phyloP scores from a whole-genome alignment of 2,113 vertebrate species.

The Myocastor coypus region DNA sequence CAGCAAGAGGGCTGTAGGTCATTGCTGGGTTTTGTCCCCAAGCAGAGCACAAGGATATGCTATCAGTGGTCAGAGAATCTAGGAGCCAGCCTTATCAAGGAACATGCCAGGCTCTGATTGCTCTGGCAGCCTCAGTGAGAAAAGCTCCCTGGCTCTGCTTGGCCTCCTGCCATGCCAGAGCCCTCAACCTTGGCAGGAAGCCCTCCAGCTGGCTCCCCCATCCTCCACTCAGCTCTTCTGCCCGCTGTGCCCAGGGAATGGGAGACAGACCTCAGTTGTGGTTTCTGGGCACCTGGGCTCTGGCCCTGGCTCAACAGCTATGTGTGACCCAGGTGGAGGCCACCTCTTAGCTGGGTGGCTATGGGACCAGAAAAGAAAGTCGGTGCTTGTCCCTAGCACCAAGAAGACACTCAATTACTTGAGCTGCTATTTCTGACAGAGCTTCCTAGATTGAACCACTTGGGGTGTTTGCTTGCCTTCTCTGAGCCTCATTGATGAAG shows the following conservation, averaged over 20 bases:
- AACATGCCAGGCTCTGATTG: neutral
- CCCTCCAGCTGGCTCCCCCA: rapidly evolving
- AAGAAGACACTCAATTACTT: rapidly evolving
- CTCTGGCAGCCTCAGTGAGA: neutral
- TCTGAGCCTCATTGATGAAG: neutral
- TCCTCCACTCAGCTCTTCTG: neutral
- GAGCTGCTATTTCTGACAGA: neutral
- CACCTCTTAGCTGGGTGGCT: neutral
- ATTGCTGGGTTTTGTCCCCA: neutral
- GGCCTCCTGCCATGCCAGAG: neutral
- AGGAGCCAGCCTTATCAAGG: neutral
- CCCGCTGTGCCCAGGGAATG: neutral
- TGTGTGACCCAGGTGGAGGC: neutral
- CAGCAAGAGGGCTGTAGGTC: neutral
- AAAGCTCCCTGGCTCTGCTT: neutral
- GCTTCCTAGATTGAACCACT: neutral
- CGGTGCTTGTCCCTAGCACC: rapidly evolving
- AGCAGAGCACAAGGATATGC: neutral
- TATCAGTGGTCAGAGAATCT: neutral
- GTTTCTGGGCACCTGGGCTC: neutral
- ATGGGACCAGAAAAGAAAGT: neutral
- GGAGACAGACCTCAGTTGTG: neutral
- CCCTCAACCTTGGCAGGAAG: too few relatives aligned
- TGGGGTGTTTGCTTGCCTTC: neutral
- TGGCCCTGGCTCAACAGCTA: neutral